A percentile compares a stretch with the other conserved stretches of the same genome.
phyloP scores from a whole-genome alignment of 2,113 vertebrate species.

The Salvelinus sp. region DNA sequence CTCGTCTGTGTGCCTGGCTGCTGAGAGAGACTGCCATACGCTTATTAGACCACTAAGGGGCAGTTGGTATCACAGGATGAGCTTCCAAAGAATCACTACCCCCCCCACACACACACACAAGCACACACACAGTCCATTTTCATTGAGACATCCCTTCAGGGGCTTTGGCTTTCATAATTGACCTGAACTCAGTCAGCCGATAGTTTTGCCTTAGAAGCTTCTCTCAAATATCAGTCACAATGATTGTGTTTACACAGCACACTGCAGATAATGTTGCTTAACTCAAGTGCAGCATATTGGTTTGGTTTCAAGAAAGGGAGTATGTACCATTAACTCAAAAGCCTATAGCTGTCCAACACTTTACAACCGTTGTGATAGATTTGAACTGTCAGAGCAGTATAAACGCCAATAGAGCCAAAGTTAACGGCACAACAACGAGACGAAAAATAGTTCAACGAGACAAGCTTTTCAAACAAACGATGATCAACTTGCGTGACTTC shows the following conservation, averaged over 20 bases:
- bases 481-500: neutral
- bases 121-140: neutral
- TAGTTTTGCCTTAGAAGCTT: too few relatives aligned
- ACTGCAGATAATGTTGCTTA: neutral
- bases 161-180: too few relatives aligned
- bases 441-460: neutral
- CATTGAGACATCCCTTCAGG: too few relatives aligned
- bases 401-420: neutral
- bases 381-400: neutral
- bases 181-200: too few relatives aligned
- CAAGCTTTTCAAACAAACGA: neutral
- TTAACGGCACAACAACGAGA: neutral
- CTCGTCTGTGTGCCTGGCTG: neutral
- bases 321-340: neutral
- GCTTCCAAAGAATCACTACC: neutral
- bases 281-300: neutral
- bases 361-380: neutral
- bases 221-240: neutral
- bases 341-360: neutral
- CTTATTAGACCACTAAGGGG: conserved; percentile 29
- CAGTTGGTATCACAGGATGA: conserved; percentile 17
- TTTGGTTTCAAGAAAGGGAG: neutral
- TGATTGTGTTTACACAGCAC: neutral
- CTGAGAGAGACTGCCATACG: too few relatives aligned
- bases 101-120: neutral